Evolutionary conservation across 2,797 vertebrate species (phyloP), one percentile per base, ranked within the genome.

Genomic region (Gymnoscopelus microlampas): DNA sequence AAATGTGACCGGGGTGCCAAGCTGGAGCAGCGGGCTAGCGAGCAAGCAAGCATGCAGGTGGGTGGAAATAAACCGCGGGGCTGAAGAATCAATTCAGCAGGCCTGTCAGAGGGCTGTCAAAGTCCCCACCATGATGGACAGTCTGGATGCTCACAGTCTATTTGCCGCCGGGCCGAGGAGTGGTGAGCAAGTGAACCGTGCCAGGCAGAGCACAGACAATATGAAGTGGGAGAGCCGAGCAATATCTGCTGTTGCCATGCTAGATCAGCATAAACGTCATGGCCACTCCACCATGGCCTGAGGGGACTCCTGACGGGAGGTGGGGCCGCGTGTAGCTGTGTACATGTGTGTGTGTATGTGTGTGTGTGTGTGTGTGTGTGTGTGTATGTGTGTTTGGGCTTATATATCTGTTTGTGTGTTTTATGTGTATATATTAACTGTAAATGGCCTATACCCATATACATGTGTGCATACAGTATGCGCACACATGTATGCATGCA

Each of bases 241-340:
- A 86, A 89, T 87, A 87, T 90, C 80, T 88, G 86, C 89, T 78
- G 82, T 84, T 88, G 85, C 85, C 81, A 57, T 77, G 83, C 88
- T 87, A 81, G 73, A 91, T 92, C 91, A 90, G 89, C 90, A 89
- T 85, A 91, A 91, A 91, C 77, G 81, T 86, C 89, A 88, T 84
- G 84, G 87, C 88, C 80, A 62, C 75, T 82, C 48, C 63, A 71
- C 65, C 49, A 53, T 68, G 78, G 76, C 85, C 81, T 13, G 29
- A 74, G 67, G 78, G 85, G 80, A 57, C 74, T 74, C 61, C 79
- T 74, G 70, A 59, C 68, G 74, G 58, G 74, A 66, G 55, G 23
- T 19, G 63, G 11, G 23, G 10, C 19, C 60, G 9, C 7, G 13
- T 15, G 32, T 59, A 12, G 12, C 3, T 58, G 29, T 58, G 32